Evolutionary conservation across 2,888 invertebrate species (phyloP).

Genomic region (Panzeria rudis): DNA sequence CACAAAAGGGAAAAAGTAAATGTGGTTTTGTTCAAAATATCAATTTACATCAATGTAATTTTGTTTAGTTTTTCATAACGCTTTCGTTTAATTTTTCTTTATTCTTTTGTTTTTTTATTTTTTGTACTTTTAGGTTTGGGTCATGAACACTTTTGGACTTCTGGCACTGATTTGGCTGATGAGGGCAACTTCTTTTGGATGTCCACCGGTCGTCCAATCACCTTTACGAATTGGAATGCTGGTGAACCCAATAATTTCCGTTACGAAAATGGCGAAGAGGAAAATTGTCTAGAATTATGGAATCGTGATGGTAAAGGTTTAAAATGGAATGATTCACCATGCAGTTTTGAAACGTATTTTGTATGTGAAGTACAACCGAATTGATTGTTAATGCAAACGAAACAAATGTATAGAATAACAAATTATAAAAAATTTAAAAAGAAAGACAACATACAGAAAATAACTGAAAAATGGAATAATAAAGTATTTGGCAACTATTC

Average conservation of each 20-base stretch:
- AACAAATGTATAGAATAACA: conserved; percentile 64
- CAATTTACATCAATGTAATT: conserved; percentile 38
- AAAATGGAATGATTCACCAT: conserved; percentile 97
- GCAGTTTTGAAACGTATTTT: conserved; percentile 96
- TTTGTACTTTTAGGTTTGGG: conserved; percentile 87
- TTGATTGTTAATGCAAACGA: conserved; percentile 65
- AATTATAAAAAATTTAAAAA: conserved; percentile 59
- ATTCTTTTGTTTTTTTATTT: conserved; percentile 1
- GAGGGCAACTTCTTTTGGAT: conserved; percentile 97
- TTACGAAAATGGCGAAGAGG: conserved; percentile 94
- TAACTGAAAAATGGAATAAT: conserved; percentile 17
- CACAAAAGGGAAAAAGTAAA: conserved; percentile 31
- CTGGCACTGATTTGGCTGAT: conserved; percentile 95
- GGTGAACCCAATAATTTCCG: conserved; percentile 97
- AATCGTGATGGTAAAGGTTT: conserved; percentile 95
- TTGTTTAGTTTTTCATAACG: conserved; percentile 26
- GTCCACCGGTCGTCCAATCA: conserved; percentile 94
- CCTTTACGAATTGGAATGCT: conserved; percentile 96
- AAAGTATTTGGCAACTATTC: conserved; percentile 39
- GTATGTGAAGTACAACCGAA: conserved; percentile 91
- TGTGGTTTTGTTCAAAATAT: conserved; percentile 58
- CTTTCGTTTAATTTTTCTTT: not conserved
- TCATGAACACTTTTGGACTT: conserved; percentile 96
- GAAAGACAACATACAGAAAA: conserved; percentile 33
- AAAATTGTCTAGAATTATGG: conserved; percentile 95